Base-by-base conservation (phyloP, 2,113 vertebrate species). In the Macheiramphus alcinus region DNA sequence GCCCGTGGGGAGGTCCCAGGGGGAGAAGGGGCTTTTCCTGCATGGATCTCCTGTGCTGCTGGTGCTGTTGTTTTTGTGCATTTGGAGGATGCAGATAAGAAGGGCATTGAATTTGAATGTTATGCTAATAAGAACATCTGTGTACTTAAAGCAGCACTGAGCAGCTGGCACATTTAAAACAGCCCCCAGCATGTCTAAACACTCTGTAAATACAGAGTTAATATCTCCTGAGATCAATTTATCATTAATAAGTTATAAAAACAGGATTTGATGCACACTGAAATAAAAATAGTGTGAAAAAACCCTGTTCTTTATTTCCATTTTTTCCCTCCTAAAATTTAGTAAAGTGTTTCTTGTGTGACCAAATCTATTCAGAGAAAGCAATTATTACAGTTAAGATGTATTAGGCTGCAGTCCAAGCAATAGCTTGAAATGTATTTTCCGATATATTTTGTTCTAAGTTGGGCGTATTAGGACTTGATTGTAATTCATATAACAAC, bases 181-280 rank as follows among this genome's bases (percentile, higher is more conserved):
- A 96, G 93, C 95, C 95, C 73, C 92, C 84, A 88, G 94, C 93
- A 75, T 63, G 53, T 94, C 94, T 97, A 89, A 94, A 79, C 76
- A 91, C 82, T 95, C 91, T 94, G 95, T 97, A 97, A 97, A 97
- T 95, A 97, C 87, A 97, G 88, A 98, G 93, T 88, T 94, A 95
- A 74, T 94, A 95, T 93, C 97, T 96, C 96, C 83, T 11, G 95
- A 95, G 96, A 97, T 97, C 92, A 82, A 91, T 94, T 91, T 73
- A 80, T 97, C 95, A 95, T 95, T 97, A 97, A 95, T 94, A 98
- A 90, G 52, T 96, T 94, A 94, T 86, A 93, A 93, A 96, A 95
- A 3, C 66, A 83, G 76, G 38, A 70, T 80, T 36, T 78, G 66
- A 95, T 58, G 72, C 47, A n/a, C n/a, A 25, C 45, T 42, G 67